Evolutionary conservation across 2,888 invertebrate species (phyloP).

Genomic region (Stenoptilia bipunctidactyla): DNA sequence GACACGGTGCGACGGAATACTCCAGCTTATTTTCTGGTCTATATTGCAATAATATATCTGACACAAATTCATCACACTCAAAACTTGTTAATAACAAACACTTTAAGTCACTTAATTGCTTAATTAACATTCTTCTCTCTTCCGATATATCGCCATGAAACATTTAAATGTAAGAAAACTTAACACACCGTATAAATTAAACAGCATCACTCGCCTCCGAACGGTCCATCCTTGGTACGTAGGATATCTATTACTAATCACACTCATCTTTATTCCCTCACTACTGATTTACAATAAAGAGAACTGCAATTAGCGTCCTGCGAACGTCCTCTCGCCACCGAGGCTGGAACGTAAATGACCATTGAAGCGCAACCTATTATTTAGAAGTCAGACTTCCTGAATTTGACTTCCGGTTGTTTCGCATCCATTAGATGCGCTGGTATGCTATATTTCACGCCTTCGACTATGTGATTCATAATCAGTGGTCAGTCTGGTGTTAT

Average conservation of each 20-base stretch:
- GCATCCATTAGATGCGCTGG: slow-evolving; percentile 29
- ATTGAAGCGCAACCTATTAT: slow-evolving; percentile 34
- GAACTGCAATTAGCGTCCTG: slow-evolving; percentile 11
- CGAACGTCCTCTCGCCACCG: slow-evolving; percentile 24
- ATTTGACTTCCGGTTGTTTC: slow-evolving; percentile 28
- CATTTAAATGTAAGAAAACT: too few relatives aligned
- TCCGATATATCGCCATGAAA: too few relatives aligned
- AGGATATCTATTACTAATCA: slow-evolving; percentile 19
- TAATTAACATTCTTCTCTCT: too few relatives aligned
- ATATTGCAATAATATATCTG: too few relatives aligned
- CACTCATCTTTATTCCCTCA: slow-evolving; percentile 25
- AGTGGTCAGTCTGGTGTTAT: neutral
- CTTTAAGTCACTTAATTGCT: too few relatives aligned
- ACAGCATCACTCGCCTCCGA: neutral
- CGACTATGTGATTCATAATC: slow-evolving; percentile 5
- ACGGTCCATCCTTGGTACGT: neutral
- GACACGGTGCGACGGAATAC: too few relatives aligned
- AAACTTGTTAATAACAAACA: too few relatives aligned
- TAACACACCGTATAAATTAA: slow-evolving; percentile 7
- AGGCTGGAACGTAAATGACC: slow-evolving; percentile 32
- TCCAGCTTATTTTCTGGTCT: too few relatives aligned
- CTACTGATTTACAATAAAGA: slow-evolving; percentile 10
- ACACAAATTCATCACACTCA: too few relatives aligned
- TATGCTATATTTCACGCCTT: slow-evolving; percentile 25
- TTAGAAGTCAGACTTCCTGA: slow-evolving; percentile 40